These are phyloP conservation scores for Lumbricus terrestris DNA, from an alignment of 2,888 invertebrate species.

Conservation along the genomic window DNA sequence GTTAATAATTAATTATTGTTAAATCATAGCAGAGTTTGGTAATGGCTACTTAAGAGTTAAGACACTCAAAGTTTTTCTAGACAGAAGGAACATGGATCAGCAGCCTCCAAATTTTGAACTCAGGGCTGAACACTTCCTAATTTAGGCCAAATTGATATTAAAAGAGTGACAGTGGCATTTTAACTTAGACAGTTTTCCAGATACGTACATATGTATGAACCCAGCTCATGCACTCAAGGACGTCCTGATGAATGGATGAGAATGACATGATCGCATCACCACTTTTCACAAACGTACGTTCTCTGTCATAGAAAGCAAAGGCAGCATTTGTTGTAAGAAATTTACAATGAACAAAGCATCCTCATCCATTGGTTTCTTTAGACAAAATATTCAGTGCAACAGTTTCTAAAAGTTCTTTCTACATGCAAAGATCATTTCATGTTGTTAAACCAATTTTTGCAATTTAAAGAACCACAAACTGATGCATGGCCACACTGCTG, in stretches of 20 bases:
- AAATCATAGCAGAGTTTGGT: too few species aligned
- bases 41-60: too few species aligned
- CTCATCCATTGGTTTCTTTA: too few species aligned
- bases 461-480: too few species aligned
- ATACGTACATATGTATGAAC: constrained; percentile 11
- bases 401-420: too few species aligned
- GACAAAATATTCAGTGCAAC: too few species aligned
- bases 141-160: not conserved
- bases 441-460: too few species aligned
- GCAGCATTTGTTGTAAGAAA: not conserved
- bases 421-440: too few species aligned
- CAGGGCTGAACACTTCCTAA: not conserved
- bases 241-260: not conserved
- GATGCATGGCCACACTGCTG: too few species aligned
- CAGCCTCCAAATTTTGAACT: not conserved
- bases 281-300: not conserved
- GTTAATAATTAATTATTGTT: too few species aligned
- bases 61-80: too few species aligned
- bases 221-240: not conserved
- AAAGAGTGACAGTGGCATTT: not conserved
- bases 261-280: not conserved
- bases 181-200: not conserved
- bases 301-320: not conserved
- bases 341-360: too few species aligned
- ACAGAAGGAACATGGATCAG: not conserved